phyloP scores from a whole-genome alignment of 2,888 invertebrate genomes.

The Platycheirus rosarum region DNA sequence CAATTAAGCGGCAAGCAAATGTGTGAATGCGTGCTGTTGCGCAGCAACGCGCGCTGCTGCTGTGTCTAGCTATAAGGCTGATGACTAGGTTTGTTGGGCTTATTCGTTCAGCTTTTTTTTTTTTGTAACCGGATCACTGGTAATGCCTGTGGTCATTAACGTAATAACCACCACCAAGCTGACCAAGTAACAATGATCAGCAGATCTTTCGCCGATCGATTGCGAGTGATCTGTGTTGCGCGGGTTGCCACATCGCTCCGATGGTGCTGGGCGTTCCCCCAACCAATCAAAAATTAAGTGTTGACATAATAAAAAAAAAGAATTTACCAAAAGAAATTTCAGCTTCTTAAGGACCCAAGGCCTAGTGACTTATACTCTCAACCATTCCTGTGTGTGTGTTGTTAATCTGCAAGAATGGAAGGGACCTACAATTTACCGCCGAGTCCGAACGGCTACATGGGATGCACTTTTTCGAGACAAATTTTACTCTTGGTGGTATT shows the following conservation, averaged over 20 bases:
- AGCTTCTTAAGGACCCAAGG: too few species aligned
- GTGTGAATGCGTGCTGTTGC: constrained; percentile 67
- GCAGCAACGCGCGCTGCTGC: not conserved
- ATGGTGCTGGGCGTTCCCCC: too few species aligned
- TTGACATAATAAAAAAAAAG: too few species aligned
- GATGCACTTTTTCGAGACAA: too few species aligned
- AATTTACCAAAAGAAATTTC: too few species aligned
- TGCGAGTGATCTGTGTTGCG: constrained; percentile 45
- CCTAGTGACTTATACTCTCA: too few species aligned
- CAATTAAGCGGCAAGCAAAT: constrained; percentile 74
- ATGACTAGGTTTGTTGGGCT: constrained; percentile 49
- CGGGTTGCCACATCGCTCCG: constrained; percentile 12
- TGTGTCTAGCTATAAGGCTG: constrained; percentile 45
- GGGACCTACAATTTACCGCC: too few species aligned
- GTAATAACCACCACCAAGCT: constrained; percentile 69
- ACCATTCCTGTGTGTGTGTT: too few species aligned
- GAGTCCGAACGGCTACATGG: too few species aligned
- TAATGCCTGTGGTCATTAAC: constrained; percentile 72
- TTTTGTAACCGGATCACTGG: constrained; percentile 67
- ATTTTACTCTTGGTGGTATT: too few species aligned
- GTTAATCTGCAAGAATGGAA: too few species aligned
- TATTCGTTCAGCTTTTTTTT: constrained; percentile 2
- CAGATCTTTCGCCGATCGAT: constrained; percentile 66
- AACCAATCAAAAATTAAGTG: too few species aligned
- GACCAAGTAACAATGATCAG: constrained; percentile 68